A percentile compares a stretch with the other conserved stretches of the same genome.
These are phyloP conservation scores for Merodon equestris DNA, from an alignment of 2,888 invertebrate genomes.

Conservation along the genomic window DNA sequence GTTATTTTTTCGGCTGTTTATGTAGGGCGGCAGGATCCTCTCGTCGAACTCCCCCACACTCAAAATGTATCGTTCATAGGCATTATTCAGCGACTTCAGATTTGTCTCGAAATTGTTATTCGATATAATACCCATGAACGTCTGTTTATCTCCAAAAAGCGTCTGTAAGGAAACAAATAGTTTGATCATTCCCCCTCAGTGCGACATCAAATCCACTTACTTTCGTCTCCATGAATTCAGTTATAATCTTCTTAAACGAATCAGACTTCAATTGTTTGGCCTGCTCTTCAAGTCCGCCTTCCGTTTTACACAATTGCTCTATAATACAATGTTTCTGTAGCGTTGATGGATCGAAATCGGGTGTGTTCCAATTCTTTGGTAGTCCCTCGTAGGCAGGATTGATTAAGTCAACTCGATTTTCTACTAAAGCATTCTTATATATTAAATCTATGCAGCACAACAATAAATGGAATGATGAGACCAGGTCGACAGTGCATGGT, in stretches of 20 bases:
- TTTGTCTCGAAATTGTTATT: slow-evolving; percentile 90
- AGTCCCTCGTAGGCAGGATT: slow-evolving; percentile 90
- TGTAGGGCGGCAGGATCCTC: slow-evolving; percentile 92
- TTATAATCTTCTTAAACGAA: slow-evolving; percentile 89
- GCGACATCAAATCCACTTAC: slow-evolving; percentile 68
- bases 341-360: slow-evolving; percentile 78
- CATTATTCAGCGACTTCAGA: slow-evolving; percentile 89
- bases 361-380: slow-evolving; percentile 84
- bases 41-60: slow-evolving; percentile 98
- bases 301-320: slow-evolving; percentile 87
- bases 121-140: slow-evolving; percentile 88
- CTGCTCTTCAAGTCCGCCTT: slow-evolving; percentile 91
- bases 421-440: slow-evolving; percentile 90
- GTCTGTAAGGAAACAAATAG: slow-evolving; percentile 79
- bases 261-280: slow-evolving; percentile 95
- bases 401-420: slow-evolving; percentile 90
- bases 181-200: background rate
- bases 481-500: slow-evolving; percentile 93
- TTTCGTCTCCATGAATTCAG: slow-evolving; percentile 79
- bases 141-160: slow-evolving; percentile 85
- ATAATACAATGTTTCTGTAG: slow-evolving; percentile 90
- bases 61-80: slow-evolving; percentile 94
- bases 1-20: slow-evolving; percentile 34
- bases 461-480: slow-evolving; percentile 95
- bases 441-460: slow-evolving; percentile 94